A percentile compares a stretch with the other conserved stretches of the same genome.
Conservation (phyloP, 2,888 invertebrate species). For the Mesochorus sp. region DNA sequence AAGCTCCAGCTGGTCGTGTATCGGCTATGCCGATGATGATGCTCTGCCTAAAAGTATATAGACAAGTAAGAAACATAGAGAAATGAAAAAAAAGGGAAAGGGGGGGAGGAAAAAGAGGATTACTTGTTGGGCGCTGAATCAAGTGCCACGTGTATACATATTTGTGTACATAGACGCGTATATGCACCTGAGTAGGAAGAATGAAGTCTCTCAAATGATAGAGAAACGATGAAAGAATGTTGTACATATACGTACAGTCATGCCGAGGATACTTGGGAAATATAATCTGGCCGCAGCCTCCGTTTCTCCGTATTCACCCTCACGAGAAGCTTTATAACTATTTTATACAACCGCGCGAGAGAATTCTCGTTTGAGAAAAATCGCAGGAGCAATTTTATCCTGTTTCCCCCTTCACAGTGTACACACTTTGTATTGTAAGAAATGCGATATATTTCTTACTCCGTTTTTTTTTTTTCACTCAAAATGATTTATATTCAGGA, state of each 20-base stretch:
- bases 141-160: background rate
- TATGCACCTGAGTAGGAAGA: background rate
- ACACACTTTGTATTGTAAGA: background rate
- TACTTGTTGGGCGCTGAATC: conserved; percentile 5
- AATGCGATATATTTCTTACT: background rate
- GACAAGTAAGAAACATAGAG: background rate
- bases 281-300: conserved; percentile 2
- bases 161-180: background rate
- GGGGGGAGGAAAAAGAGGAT: background rate
- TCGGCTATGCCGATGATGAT: conserved; percentile 17
- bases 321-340: background rate
- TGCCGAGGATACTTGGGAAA: background rate
- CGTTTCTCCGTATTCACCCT: background rate
- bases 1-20: conserved; percentile 7
- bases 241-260: background rate
- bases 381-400: background rate
- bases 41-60: conserved; percentile 1
- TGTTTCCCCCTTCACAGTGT: background rate
- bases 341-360: background rate
- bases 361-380: conserved; percentile 18
- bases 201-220: background rate
- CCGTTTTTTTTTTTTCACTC: background rate
- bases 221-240: conserved; percentile 1
- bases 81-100: background rate
- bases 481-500: background rate